Evolutionary conservation across 1,140 invertebrate species (phyloP).

Genomic region (Caenorhabditis brenneri): DNA sequence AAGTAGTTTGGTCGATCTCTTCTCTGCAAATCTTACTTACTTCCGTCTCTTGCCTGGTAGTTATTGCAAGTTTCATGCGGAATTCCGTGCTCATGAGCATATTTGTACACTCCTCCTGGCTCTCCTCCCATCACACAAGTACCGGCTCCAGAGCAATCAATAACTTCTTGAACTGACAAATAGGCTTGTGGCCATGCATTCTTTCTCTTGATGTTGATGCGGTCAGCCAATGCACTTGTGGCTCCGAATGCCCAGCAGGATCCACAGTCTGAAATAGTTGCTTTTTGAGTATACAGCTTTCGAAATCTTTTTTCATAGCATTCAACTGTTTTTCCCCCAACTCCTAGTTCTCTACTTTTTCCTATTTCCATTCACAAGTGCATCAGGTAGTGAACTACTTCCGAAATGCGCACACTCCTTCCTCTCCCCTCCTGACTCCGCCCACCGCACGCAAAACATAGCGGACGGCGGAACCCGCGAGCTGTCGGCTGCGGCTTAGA

Average conservation of each 20-base stretch:
- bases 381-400: no score
- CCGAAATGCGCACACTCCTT: neutral
- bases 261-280: constrained; percentile 74
- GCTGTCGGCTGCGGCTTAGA: neutral
- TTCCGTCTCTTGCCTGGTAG: constrained; percentile 74
- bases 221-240: constrained; percentile 72
- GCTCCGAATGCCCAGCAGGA: constrained; percentile 74
- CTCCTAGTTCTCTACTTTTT: no score
- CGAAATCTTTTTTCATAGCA: no score
- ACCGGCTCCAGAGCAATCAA: constrained; percentile 73
- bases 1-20: neutral
- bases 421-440: neutral
- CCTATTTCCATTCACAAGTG: no score
- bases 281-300: no score
- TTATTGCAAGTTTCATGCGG: constrained; percentile 75
- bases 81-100: constrained; percentile 73
- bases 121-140: constrained; percentile 72
- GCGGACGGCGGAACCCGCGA: neutral
- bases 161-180: constrained; percentile 72
- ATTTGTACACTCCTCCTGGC: constrained; percentile 72
- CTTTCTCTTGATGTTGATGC: constrained; percentile 74
- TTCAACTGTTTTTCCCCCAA: no score
- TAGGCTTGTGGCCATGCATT: constrained; percentile 74
- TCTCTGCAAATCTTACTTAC: constrained; percentile 51
- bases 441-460: constrained; percentile 14